Base-by-base conservation (phyloP, 1,140 invertebrate species). In the Diorhabda elongata region DNA sequence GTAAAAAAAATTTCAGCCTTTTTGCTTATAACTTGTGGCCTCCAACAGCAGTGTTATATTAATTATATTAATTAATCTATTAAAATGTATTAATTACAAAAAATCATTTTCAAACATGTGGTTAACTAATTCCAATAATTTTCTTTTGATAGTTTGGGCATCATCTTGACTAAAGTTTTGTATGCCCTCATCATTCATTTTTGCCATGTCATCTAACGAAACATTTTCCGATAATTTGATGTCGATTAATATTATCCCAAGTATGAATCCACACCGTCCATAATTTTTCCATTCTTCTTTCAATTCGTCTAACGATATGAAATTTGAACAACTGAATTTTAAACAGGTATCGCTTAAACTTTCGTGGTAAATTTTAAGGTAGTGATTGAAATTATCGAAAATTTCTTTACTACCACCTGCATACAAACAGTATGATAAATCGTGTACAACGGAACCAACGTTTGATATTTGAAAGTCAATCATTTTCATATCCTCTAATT, bases 401-500 rank as follows among this genome's bases (percentile, higher is more conserved):
- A 87, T 80, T 7, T 81, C 71, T 66, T 81, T 75, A 9, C 84
- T 82, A 1, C 86, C 84, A 61, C 83, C 83, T 71, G 83, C 83
- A 68, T 84, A 87, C 3, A 88, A 76, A 65, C 84, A 85, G 69
- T 87, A 86, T 0, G 82, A 82, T 60, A 89, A 70, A 68, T 88
- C 87, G 2, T 82, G 82, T 2, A 85, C 82, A 5, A 87, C 87
- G 3, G 86, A 87, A 3, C 83, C 82, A 66, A 83, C 83, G 3
- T 85, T 79, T 7, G 80, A 77, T 6, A 87, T 74, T 74, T 88
- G 87, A 75, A 84, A 86, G 70, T 89, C 87, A 9, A 88, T 70
- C 5, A 71, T 43, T 52, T 59, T 63, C 8, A 73, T 52, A 11
- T 74, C 57, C 47, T 62, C 59, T 6, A 44, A 2, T n/a, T 67